phyloP scores from a whole-genome alignment of 2,113 vertebrate species.

The Engraulis encrasicolus region DNA sequence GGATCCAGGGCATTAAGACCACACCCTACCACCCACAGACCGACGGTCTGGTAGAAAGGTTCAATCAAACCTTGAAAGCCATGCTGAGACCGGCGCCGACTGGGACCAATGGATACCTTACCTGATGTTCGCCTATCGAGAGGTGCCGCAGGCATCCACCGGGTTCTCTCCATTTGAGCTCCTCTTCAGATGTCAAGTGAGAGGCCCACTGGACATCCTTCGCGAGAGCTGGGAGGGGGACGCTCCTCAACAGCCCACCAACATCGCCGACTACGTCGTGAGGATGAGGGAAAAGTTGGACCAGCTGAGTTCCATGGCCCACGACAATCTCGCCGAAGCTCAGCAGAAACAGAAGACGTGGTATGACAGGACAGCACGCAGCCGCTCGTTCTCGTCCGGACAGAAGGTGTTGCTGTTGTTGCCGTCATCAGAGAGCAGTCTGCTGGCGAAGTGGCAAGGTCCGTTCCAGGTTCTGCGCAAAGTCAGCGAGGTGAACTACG shows the following conservation, averaged over 20 bases:
- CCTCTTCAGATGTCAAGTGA: background rate
- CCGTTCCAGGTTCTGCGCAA: background rate
- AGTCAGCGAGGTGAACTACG: background rate
- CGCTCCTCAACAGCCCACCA: background rate
- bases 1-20: background rate
- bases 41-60: background rate
- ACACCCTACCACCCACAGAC: background rate
- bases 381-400: background rate
- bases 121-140: constrained; percentile 22
- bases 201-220: constrained; percentile 10
- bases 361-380: background rate
- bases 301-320: background rate
- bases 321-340: background rate
- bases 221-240: constrained; percentile 32
- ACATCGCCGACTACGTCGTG: background rate
- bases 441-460: constrained; percentile 13
- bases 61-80: background rate
- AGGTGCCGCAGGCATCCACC: constrained; percentile 12
- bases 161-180: constrained; percentile 3
- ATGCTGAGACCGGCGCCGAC: constrained; percentile 22
- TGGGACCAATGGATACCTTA: constrained; percentile 6
- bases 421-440: constrained; percentile 32
- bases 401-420: constrained; percentile 33
- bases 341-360: background rate
- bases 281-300: constrained; percentile 5